Conservation (phyloP, 2,888 invertebrate species). For the Xanthia togata region DNA sequence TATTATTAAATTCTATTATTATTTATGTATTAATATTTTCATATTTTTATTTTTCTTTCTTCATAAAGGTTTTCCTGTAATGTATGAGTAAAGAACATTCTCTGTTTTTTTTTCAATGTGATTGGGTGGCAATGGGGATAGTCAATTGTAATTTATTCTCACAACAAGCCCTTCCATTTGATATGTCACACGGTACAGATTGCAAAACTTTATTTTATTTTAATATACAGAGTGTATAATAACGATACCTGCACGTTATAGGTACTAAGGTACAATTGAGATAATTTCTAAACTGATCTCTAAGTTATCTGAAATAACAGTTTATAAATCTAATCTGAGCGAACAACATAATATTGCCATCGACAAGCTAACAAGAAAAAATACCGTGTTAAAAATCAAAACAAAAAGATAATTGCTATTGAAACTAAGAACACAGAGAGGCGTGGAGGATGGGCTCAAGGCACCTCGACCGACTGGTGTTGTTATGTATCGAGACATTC, state of each 20-base stretch:
- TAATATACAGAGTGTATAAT: background rate
- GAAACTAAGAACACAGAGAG: background rate
- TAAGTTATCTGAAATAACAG: background rate
- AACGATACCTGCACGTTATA: background rate
- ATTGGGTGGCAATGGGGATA: no score
- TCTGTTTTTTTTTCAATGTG: no score
- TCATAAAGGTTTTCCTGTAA: no score
- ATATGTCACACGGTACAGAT: no score
- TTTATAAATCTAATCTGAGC: no score
- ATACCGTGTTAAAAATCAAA: background rate
- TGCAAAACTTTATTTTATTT: no score
- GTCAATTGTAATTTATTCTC: no score
- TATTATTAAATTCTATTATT: no score
- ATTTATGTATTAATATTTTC: no score
- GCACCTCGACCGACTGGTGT: background rate
- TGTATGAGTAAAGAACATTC: no score
- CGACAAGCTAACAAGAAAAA: background rate
- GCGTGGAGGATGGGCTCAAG: background rate
- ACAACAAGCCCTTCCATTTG: no score
- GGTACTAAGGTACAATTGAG: background rate
- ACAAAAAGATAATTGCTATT: conserved; percentile 19
- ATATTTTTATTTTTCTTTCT: no score
- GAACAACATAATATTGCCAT: background rate
- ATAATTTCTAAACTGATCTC: background rate
- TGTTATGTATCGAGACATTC: conserved; percentile 18